Evolutionary conservation across 2,888 invertebrate genomes (phyloP), one percentile per base, ranked within the genome.

Genomic region (Pachliopta kotzebuea): DNA sequence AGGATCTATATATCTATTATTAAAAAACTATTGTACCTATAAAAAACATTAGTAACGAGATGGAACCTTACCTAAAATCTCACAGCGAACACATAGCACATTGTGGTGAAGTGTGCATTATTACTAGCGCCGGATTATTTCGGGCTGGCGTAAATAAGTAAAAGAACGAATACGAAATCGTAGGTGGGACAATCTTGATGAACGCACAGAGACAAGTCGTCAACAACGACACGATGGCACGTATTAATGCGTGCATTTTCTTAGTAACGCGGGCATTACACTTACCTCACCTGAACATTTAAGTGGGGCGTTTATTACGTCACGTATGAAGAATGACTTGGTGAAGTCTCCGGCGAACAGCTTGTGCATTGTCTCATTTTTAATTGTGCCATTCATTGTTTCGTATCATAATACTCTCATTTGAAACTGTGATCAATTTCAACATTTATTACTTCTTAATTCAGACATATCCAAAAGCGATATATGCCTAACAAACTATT

Each of bases 171-270:
- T 14, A 37, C 3, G 37, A 37, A 37, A 37, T 37, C 53, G 60
- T 61, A 58, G 57, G 63, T 63, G 63, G 58, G 29, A 54, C 59
- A 57, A 65, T 65, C 60, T 29, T 21, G 45, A 58, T 65, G 49
- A 65, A 57, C 58, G 37, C n/a, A 23, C 29, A 45, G 57, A 45
- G 23, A 6, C 50, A 21, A 59, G 54, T 59, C 49, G 54, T 57
- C 64, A 60, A 56, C 60, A 24, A 29, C 56, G 52, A 24, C 52
- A 55, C 52, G 26, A 57, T 54, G 45, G 57, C 65, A 65, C 65
- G 65, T 65, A 65, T 65, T 54, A 65, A 61, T 29, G 65, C 56
- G 53, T 59, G 63, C 63, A 53, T 58, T 57, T 65, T 65, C 65
- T 49, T 17, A 61, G 65, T 65, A 65, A 65, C 52, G 57, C 57